Percentiles rank a stretch among this genome's conserved stretches.
These are phyloP conservation scores for Coendou prehensilis DNA, from an alignment of 2,797 vertebrate species.

Conservation along the genomic window DNA sequence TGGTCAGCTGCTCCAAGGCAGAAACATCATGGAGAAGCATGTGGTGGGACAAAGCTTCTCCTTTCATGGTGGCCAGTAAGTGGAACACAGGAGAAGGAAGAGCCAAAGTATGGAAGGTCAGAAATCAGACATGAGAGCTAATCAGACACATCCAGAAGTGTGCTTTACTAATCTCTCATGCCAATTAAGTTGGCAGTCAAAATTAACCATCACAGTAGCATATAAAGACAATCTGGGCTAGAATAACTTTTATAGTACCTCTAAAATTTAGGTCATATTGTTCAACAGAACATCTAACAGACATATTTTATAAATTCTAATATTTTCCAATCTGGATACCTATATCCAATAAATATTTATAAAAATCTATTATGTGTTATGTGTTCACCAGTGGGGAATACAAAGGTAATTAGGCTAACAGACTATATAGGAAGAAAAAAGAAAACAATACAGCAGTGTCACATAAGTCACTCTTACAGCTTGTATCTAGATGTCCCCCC, in stretches of 20 bases:
- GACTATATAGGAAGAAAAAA: not conserved
- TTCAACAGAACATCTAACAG: not conserved
- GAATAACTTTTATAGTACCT: not conserved
- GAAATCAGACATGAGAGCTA: not conserved
- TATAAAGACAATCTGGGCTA: not conserved
- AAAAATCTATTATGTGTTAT: not conserved
- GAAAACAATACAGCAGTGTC: not conserved
- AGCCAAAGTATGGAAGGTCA: not conserved
- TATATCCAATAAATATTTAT: not conserved
- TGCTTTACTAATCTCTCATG: not conserved
- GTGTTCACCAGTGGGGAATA: too few relatives aligned
- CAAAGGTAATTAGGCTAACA: not conserved
- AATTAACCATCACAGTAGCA: not conserved
- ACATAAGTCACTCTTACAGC: not conserved
- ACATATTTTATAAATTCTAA: not conserved
- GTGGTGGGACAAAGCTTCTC: not conserved
- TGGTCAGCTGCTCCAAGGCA: not conserved
- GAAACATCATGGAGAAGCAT: not conserved
- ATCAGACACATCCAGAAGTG: not conserved
- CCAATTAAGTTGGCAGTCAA: not conserved
- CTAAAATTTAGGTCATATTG: not conserved
- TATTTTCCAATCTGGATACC: not conserved
- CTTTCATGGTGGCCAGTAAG: not conserved
- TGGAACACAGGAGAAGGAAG: not conserved
- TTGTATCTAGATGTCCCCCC: not conserved